Evolutionary conservation across 2,888 invertebrate species (phyloP).

Genomic region (Hyppa rectilinea): DNA sequence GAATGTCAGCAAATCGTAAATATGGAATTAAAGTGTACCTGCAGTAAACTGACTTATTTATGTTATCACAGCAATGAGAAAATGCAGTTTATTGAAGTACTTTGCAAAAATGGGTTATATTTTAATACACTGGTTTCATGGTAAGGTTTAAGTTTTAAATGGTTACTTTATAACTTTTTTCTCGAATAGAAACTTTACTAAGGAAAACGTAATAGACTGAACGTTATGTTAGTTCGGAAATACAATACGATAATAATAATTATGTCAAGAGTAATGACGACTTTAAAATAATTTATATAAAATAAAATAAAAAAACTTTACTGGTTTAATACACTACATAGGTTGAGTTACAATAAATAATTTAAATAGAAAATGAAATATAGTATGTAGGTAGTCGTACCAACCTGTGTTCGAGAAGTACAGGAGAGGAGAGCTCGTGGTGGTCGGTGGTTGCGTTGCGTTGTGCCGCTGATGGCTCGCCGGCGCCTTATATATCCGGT

Average conservation of each 20-base stretch:
- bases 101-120: not conserved
- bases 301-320: not conserved
- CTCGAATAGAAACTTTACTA: not conserved
- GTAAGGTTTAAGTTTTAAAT: not conserved
- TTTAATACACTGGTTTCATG: not conserved
- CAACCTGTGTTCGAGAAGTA: conserved; percentile 71
- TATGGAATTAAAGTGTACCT: conserved; percentile 24
- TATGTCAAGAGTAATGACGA: not conserved
- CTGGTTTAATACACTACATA: not conserved
- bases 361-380: conserved; percentile 23
- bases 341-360: conserved; percentile 6
- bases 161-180: conserved; percentile 16
- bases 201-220: not conserved
- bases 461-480: conserved; percentile 75
- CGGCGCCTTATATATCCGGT: conserved; percentile 80
- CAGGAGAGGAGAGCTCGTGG: conserved; percentile 72
- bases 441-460: conserved; percentile 77
- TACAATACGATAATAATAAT: not conserved
- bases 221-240: not conserved
- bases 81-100: not conserved
- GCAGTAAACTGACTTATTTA: conserved; percentile 8
- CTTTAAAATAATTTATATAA: not conserved
- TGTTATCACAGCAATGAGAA: not conserved
- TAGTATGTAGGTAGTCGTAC: conserved; percentile 62
- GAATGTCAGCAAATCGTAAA: conserved; percentile 20